Conservation (phyloP, 2,113 vertebrate genomes). For the Ellobius talpinus region DNA sequence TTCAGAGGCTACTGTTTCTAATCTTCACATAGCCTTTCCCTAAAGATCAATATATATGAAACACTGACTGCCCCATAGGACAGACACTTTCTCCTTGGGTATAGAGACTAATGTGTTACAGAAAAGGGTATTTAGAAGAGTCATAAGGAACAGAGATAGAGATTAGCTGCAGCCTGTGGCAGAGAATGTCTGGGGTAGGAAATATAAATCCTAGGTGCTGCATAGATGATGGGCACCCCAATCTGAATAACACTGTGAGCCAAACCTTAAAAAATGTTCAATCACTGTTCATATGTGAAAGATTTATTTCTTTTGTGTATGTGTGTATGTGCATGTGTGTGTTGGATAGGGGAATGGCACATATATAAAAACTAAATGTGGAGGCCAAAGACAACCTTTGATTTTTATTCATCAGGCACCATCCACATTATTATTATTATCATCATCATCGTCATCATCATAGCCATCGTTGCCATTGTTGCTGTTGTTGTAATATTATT, state of each 20-base stretch:
- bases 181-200: background rate
- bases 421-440: background rate
- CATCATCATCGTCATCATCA: background rate
- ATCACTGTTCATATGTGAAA: background rate
- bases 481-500: background rate
- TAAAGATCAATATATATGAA: background rate
- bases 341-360: background rate
- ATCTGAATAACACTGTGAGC: background rate
- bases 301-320: background rate
- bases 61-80: background rate
- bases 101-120: background rate
- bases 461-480: too few species aligned
- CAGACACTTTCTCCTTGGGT: background rate
- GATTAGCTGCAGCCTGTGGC: rapidly evolving
- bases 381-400: too few species aligned
- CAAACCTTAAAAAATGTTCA: background rate
- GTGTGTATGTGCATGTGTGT: background rate
- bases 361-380: background rate
- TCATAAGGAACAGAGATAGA: background rate
- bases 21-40: background rate
- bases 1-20: background rate
- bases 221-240: background rate
- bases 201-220: background rate
- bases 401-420: background rate
- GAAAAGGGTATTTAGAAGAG: too few species aligned